Conservation (phyloP, 2,888 invertebrate genomes). For the Coleophora flavipennella region DNA sequence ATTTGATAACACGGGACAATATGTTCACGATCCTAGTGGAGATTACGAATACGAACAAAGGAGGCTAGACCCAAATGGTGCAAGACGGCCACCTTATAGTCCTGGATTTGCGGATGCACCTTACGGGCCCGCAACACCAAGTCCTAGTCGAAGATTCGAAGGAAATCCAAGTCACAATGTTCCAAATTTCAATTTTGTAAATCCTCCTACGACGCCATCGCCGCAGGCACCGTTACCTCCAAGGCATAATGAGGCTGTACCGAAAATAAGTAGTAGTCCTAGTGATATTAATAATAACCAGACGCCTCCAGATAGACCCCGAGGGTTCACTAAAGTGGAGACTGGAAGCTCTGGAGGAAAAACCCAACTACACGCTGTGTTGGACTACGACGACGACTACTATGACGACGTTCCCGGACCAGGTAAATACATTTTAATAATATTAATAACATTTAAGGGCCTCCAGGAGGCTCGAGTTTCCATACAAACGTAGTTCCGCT, state of each 20-base stretch:
- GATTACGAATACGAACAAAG: conserved; percentile 64
- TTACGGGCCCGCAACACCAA: conserved; percentile 43
- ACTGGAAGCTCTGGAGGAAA: conserved; percentile 69
- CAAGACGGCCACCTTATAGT: conserved; percentile 35
- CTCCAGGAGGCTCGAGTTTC: too few species aligned
- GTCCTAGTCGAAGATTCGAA: conserved; percentile 60
- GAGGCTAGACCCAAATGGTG: conserved; percentile 34
- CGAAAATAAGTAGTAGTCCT: conserved; percentile 61
- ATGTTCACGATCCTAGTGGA: conserved; percentile 58
- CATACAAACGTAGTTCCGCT: too few species aligned
- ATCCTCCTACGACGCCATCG: conserved; percentile 35
- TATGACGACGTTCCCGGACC: conserved; percentile 75
- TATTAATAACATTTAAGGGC: not conserved
- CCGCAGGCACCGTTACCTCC: conserved; percentile 26
- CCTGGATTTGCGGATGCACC: conserved; percentile 53
- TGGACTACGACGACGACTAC: conserved; percentile 79
- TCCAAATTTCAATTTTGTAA: conserved; percentile 47
- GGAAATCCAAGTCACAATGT: conserved; percentile 45
- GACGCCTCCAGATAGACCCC: conserved; percentile 67
- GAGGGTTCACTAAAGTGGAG: conserved; percentile 77
- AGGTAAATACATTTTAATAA: conserved; percentile 29
- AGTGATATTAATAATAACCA: conserved; percentile 39
- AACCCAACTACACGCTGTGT: conserved; percentile 80
- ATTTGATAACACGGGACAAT: conserved; percentile 57
- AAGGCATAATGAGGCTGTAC: conserved; percentile 42